These are phyloP conservation scores for Cryptomyrus ogoouensis DNA, from an alignment of 2,113 vertebrate species.

Conservation along the genomic window DNA sequence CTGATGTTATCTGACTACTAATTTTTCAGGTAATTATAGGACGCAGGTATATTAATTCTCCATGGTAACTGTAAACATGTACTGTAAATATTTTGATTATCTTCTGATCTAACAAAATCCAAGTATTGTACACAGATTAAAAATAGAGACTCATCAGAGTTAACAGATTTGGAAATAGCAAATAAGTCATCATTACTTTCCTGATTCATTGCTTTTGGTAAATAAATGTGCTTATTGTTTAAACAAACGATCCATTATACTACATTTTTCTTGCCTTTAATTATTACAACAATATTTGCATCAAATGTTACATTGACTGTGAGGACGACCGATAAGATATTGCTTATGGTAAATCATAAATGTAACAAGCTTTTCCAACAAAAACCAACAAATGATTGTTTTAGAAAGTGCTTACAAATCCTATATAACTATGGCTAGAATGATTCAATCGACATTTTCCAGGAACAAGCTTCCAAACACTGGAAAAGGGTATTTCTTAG, in stretches of 20 bases:
- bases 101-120: neutral
- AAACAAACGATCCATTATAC: neutral
- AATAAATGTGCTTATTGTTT: neutral
- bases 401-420: neutral
- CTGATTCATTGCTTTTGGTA: neutral
- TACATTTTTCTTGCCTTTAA: neutral
- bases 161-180: neutral
- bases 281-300: neutral
- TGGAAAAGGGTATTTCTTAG: neutral
- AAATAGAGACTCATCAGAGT: neutral
- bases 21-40: neutral
- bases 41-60: neutral
- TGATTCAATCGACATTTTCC: slow-evolving; percentile 8
- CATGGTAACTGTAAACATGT: neutral
- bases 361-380: neutral
- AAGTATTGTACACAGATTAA: neutral
- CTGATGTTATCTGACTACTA: neutral
- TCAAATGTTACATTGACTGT: neutral
- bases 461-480: neutral
- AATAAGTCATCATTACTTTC: neutral
- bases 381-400: neutral
- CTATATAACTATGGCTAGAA: neutral
- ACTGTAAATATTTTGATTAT: neutral
- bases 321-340: neutral
- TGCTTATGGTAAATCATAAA: neutral